Conservation (phyloP, 1,140 invertebrate species). For the Harlomillsia oculata region DNA sequence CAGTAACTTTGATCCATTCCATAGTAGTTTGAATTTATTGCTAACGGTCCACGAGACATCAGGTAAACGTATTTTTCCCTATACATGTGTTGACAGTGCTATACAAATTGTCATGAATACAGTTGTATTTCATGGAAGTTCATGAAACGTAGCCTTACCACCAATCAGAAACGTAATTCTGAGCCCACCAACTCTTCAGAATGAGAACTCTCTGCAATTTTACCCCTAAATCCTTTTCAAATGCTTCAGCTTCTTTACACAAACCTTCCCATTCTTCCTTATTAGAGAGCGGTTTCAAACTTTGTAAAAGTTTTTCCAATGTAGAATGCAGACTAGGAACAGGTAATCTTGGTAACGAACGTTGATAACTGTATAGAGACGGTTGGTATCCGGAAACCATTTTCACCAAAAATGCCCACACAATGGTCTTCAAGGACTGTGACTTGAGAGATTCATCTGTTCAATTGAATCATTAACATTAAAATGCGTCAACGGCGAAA, state of each 20-base stretch:
- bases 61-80: slow-evolving; percentile 44
- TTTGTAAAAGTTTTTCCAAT: slow-evolving; percentile 40
- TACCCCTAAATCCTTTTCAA: slow-evolving; percentile 42
- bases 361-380: slow-evolving; percentile 45
- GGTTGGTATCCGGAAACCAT: slow-evolving; percentile 45
- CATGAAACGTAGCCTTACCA: slow-evolving; percentile 42
- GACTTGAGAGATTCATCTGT: slow-evolving; percentile 42
- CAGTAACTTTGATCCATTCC: slow-evolving; percentile 42
- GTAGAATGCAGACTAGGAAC: slow-evolving; percentile 44
- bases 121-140: background rate
- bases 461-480: background rate
- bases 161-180: slow-evolving; percentile 48
- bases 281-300: slow-evolving; percentile 44
- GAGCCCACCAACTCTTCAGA: slow-evolving; percentile 47
- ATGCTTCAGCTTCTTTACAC: slow-evolving; percentile 41
- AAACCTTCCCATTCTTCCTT: slow-evolving; percentile 42
- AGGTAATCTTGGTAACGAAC: slow-evolving; percentile 43
- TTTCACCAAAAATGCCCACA: slow-evolving; percentile 43
- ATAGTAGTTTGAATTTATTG: slow-evolving; percentile 43
- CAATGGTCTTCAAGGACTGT: slow-evolving; percentile 39
- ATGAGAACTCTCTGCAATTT: slow-evolving; percentile 43
- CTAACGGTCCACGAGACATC: slow-evolving; percentile 38
- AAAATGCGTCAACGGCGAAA: too few species aligned
- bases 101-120: background rate
- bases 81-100: slow-evolving; percentile 14